These are phyloP conservation scores for Pomacea canaliculata DNA, from an alignment of 2,888 invertebrate species.

Conservation along the genomic window DNA sequence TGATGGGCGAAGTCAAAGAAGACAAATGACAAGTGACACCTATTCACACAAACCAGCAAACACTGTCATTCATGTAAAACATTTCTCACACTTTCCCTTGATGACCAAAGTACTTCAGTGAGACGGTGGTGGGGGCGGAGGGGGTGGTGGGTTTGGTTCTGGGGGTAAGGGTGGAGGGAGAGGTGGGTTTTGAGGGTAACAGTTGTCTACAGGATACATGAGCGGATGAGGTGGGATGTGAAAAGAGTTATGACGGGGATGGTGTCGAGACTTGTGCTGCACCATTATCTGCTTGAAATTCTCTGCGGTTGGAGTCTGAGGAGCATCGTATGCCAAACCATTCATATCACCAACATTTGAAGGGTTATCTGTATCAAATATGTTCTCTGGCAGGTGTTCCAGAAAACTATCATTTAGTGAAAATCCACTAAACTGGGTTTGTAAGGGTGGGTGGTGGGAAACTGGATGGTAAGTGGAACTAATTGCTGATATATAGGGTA, in stretches of 20 bases:
- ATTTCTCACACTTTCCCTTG: too few species aligned
- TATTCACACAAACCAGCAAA: too few species aligned
- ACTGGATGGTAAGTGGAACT: not conserved
- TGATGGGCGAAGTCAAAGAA: too few species aligned
- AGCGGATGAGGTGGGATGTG: constrained; percentile 24
- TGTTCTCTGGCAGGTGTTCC: constrained; percentile 11
- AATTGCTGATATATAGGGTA: not conserved
- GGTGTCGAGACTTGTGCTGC: constrained; percentile 24
- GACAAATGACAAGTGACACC: too few species aligned
- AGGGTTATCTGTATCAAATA: constrained; percentile 2
- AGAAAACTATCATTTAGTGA: constrained; percentile 9
- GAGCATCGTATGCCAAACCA: constrained; percentile 6
- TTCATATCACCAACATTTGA: constrained; percentile 3
- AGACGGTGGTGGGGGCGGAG: constrained; percentile 37
- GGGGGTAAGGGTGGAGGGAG: constrained; percentile 39
- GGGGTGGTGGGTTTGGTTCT: constrained; percentile 36
- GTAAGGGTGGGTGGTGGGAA: constrained; percentile 4
- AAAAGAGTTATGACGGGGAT: constrained; percentile 21
- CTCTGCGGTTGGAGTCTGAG: constrained; percentile 16
- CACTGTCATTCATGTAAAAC: too few species aligned
- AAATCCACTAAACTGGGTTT: constrained; percentile 10
- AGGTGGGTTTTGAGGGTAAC: constrained; percentile 34
- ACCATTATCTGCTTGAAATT: constrained; percentile 28
- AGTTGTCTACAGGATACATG: constrained; percentile 1
- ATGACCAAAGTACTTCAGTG: not conserved